Conservation (phyloP, 1,140 invertebrate genomes). For the Aphaenogaster floridana region DNA sequence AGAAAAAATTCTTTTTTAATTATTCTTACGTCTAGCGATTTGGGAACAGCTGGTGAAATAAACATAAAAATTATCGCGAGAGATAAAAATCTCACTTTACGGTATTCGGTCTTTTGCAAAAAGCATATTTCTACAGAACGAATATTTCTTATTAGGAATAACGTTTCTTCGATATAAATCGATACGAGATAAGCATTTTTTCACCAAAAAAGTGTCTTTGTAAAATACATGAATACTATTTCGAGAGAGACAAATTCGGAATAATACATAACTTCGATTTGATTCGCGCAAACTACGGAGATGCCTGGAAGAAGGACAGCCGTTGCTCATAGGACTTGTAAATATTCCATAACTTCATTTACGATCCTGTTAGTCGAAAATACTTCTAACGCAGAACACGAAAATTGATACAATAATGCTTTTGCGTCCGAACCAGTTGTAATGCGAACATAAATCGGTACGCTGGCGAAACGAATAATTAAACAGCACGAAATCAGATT, state of each 20-base stretch:
- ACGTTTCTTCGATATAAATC: not conserved
- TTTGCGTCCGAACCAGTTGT: not conserved
- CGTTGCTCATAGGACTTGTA: conserved; percentile 50
- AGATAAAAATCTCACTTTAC: not conserved
- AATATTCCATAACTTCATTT: conserved; percentile 54
- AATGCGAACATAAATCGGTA: conserved; percentile 31
- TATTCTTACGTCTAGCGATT: not conserved
- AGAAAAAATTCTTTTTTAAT: conserved; percentile 19
- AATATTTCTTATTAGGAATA: not conserved
- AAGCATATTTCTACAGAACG: not conserved
- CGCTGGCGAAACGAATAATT: conserved; percentile 34
- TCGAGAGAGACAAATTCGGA: not conserved
- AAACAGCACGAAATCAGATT: not conserved
- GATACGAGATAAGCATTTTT: not conserved
- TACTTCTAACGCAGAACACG: conserved; percentile 23
- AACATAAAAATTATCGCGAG: not conserved
- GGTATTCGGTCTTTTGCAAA: not conserved
- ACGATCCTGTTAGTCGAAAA: conserved; percentile 30
- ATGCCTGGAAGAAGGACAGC: not conserved
- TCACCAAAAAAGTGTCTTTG: conserved; percentile 1
- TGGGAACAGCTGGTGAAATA: not conserved
- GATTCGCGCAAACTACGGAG: not conserved
- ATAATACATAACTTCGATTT: conserved; percentile 38
- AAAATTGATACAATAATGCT: conserved; percentile 28
- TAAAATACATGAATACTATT: conserved; percentile 6